A percentile compares a stretch with the other conserved stretches of the same genome.
Evolutionary conservation across 2,113 vertebrate species (phyloP).

Genomic region (Megatriorchis doriae): DNA sequence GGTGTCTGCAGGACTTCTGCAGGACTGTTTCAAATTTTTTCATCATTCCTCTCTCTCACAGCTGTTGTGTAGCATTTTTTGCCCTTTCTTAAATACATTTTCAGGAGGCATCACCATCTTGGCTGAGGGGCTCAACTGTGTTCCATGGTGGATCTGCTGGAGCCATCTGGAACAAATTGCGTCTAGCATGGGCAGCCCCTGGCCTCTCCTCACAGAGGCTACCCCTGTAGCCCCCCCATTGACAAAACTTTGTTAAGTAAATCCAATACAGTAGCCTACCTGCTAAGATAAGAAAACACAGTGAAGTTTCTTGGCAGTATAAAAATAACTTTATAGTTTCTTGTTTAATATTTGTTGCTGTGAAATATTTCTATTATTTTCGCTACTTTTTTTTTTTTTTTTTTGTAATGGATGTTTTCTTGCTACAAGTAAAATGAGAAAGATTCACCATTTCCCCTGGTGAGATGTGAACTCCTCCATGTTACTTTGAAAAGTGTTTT

Average conservation of each 20-base stretch:
- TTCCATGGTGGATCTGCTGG: neutral
- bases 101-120: neutral
- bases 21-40: neutral
- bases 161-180: neutral
- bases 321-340: neutral
- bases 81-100: neutral
- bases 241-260: neutral
- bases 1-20: neutral
- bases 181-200: neutral
- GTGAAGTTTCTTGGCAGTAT: neutral
- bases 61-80: neutral
- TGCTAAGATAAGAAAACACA: neutral
- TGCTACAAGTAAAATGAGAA: neutral
- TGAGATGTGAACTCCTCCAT: neutral
- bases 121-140: neutral
- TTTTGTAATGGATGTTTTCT: neutral
- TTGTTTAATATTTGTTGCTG: neutral
- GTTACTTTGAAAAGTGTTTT: neutral
- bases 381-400: neutral
- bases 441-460: neutral
- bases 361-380: neutral
- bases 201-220: neutral
- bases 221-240: accelerated
- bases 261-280: neutral
- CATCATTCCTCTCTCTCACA: neutral